Evolutionary conservation across 2,888 invertebrate genomes (phyloP), one percentile per base, ranked within the genome.

Genomic region (Deilephila elpenor): DNA sequence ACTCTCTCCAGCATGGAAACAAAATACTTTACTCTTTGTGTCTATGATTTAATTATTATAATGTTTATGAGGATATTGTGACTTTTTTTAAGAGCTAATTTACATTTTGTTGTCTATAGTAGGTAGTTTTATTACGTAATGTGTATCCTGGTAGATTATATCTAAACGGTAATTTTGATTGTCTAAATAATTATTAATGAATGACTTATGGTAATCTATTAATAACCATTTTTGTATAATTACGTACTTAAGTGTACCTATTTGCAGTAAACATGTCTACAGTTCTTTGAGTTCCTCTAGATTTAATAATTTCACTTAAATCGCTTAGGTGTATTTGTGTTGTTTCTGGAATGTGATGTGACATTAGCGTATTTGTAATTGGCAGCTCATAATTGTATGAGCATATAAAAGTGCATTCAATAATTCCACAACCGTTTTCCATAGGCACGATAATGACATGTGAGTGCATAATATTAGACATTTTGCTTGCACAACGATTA

Each of bases 401-500:
- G 19, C 19, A 19, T n/a, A 56, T 6, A n/a, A n/a, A 56, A 56
- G 7, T 14, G 56, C n/a, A 6, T n/a, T 5, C 5, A 56, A 56
- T 56, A 56, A 56, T 51, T 44, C 25, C 51, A 67, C 51, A 67
- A 25, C 67, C 44, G 25, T 88, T 88, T 89, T 83, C 79, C 78
- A 77, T 73, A 78, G 77, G 78, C 73, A 75, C 76, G 78, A 78
- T 78, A 83, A 76, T 74, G 44, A 67, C 51, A 67, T 51, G 67
- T 44, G 44, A 67, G 44, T 44, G 51, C 61, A 20, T 53, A 29
- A 29, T 72, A 53, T 34, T 19, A 75, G 73, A 71, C 71, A 72
- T 74, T 75, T 79, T 76, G 78, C 82, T 90, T 89, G 86, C 89
- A 87, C 88, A 91, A 90, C 90, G 87, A 88, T 90, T 89, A 88